Base-by-base conservation (phyloP, 23 tunicate genomes). In the Trididemnum clinides region DNA sequence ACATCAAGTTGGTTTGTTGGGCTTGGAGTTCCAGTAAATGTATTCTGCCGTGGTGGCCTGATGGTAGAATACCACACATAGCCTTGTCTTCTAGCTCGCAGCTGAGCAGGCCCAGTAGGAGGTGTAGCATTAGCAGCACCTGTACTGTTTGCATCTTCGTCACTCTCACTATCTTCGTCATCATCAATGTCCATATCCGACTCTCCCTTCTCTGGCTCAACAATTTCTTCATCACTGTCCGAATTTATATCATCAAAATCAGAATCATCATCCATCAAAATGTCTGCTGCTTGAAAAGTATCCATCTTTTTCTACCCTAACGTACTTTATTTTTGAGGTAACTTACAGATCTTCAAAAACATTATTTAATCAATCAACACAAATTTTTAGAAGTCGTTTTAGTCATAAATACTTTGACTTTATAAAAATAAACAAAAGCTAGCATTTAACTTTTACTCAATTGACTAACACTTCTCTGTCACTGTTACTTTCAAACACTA, bases 11-110 rank as follows among this genome's bases (percentile, higher is more conserved):
- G 12, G 30, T 10, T 69, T 15, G 76, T 69, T 5, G 76, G 38
- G 12, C 76, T 37, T 69, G 18, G 76, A 6, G 38, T 69, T 69
- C 76, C 76, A 19, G 23, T 62, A 22, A 62, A 62, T 62, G 69
- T 20, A 62, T 62, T 62, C 27, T 19, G 27, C 27, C 26, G 69
- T 19, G 69, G 69, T n/a, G 23, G 69, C 27, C 69, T 62, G 23
- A 22, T 62, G 23, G 69, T 22, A 19, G 69, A 20, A 62, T 22
- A 5, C 69, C 69, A 62, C 27, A 22, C 27, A 22, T 62, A 62
- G 6, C 69, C 26, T 62, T 62, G 69, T 44, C 54, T 44, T 44
- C 54, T 44, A 44, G 54, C 54, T 44, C 54, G 54, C 54, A 44
- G 54, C 54, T 44, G 54, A 15, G 54, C 54, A 44, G 54, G 54